These are phyloP conservation scores for Scaptomyza reducta DNA, from an alignment of 2,888 invertebrate genomes.

Conservation along the genomic window DNA sequence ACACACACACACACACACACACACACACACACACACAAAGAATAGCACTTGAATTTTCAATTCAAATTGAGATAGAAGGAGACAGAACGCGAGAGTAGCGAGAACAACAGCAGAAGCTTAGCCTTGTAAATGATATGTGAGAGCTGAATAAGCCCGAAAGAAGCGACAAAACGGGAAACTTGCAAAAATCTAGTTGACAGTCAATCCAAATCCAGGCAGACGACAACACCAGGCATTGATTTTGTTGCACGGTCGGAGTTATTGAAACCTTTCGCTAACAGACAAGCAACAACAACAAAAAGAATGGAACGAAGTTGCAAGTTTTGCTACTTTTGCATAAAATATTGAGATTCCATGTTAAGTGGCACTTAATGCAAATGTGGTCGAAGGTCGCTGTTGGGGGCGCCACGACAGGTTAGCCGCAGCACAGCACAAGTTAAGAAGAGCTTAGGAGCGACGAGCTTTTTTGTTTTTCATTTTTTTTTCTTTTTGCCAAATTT, in stretches of 20 bases:
- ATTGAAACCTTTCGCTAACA: slow-evolving; percentile 48
- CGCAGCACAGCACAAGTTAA: slow-evolving; percentile 13
- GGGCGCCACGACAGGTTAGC: slow-evolving; percentile 37
- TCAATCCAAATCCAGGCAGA: slow-evolving; percentile 43
- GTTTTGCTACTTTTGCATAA: slow-evolving; percentile 75
- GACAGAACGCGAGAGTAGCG: not conserved
- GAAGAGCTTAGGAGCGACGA: slow-evolving; percentile 15
- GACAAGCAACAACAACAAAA: slow-evolving; percentile 14
- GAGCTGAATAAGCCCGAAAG: not conserved
- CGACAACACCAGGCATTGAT: slow-evolving; percentile 43
- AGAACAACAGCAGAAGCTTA: slow-evolving; percentile 1
- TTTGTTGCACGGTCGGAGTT: slow-evolving; percentile 45
- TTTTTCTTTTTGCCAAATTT: slow-evolving; percentile 15
- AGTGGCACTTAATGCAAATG: slow-evolving; percentile 83
- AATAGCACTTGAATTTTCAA: slow-evolving; percentile 35
- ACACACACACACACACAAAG: slow-evolving; percentile 5
- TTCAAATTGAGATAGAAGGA: slow-evolving; percentile 6
- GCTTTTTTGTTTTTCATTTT: slow-evolving; percentile 4
- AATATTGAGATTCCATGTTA: slow-evolving; percentile 82
- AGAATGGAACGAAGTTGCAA: slow-evolving; percentile 21
- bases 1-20: slow-evolving; percentile 1
- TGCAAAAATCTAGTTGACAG: slow-evolving; percentile 59
- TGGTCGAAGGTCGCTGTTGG: slow-evolving; percentile 52
- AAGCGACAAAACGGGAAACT: slow-evolving; percentile 10
- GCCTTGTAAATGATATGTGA: slow-evolving; percentile 41